Conservation (phyloP, 2,113 vertebrate genomes). For the Pelusios castaneus region DNA sequence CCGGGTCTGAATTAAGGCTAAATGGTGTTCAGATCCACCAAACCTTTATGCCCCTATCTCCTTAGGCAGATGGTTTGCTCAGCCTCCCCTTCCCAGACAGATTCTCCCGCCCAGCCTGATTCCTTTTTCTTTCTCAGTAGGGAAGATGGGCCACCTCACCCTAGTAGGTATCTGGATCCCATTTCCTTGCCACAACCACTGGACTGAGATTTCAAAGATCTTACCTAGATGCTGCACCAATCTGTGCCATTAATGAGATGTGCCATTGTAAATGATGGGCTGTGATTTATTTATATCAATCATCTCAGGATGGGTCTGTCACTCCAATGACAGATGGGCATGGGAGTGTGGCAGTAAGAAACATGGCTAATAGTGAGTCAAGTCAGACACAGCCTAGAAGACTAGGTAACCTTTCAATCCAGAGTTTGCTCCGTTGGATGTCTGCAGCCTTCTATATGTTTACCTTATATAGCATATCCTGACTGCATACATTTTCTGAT, state of each 20-base stretch:
- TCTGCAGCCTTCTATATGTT: too few relatives aligned
- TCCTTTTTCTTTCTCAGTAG: neutral
- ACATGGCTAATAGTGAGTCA: neutral
- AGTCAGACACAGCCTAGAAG: neutral
- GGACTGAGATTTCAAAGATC: neutral
- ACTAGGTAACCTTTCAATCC: neutral
- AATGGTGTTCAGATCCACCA: neutral
- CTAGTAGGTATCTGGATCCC: neutral
- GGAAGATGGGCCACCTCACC: neutral
- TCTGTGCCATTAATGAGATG: neutral
- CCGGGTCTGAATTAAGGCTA: neutral
- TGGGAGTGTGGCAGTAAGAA: neutral
- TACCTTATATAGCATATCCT: conserved; percentile 20
- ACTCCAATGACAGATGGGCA: neutral
- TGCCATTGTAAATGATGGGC: neutral
- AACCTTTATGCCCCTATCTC: neutral
- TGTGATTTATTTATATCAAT: neutral
- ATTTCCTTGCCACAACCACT: neutral
- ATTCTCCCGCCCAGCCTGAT: neutral
- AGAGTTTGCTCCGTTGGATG: accelerated
- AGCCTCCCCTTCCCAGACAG: too few relatives aligned
- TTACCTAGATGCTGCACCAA: neutral
- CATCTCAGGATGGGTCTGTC: neutral
- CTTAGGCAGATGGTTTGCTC: neutral
- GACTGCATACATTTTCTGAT: neutral